Base-by-base conservation (phyloP, 2,797 vertebrate species). In the Phrynocephalus forsythii region DNA sequence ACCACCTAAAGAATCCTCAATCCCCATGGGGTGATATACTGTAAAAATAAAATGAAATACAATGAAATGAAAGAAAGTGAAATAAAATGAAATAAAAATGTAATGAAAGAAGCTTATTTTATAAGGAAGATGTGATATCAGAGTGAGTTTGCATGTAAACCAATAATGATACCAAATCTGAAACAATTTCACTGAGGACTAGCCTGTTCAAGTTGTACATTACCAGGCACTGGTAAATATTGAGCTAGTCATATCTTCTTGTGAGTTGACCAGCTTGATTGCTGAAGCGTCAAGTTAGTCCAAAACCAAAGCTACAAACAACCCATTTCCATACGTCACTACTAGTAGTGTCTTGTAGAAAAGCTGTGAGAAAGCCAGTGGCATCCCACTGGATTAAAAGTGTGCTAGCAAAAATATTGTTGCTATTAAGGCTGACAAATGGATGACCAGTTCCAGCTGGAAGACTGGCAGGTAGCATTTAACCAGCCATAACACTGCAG, bases 401-500 rank as follows among this genome's bases (percentile, higher is more conserved):
- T n/a, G 33, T 71, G 38, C 38, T 81, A 76, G 77, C 63, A 83
- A 85, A 73, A 2, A 83, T 88, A 86, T 88, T 84, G 83, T 88
- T 86, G 84, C 86, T 86, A 86, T 91, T 88, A 88, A 9, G 50
- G 33, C 71, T 86, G 87, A 86, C 80, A 91, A 86, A 86, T 72
- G 69, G 69, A 30, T 86, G 85, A 30, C 72, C 56, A 71, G 80
- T 50, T 91, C 80, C 50, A 86, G 90, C 82, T 90, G 89, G 82
- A 88, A 91, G 87, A 88, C 83, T 91, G 86, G 87, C 85, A 88
- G 71, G 50, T 86, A 75, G 73, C 81, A 86, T 88, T 90, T 90
- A 88, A 77, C 82, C 72, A 89, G 69, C 67, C 63, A 33, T 28
- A 87, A 75, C 66, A 56, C 67, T 52, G 71, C 24, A 76, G n/a